phyloP scores from a whole-genome alignment of 2,888 invertebrate species.

The Acanthosepion esculentum region DNA sequence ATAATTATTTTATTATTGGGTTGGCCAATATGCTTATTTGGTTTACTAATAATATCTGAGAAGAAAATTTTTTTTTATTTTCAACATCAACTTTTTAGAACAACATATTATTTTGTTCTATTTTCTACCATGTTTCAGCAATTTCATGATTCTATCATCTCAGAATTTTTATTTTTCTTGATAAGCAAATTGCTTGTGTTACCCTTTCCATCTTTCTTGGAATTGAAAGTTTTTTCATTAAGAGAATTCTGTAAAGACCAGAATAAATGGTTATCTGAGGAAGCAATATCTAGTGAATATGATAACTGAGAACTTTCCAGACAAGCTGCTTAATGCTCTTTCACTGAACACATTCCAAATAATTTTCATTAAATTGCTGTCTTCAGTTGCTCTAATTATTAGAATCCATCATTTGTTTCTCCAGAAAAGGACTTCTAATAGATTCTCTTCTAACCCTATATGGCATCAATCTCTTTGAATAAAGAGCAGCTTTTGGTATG shows the following conservation, averaged over 20 bases:
- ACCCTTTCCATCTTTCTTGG: neutral
- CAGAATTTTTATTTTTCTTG: neutral
- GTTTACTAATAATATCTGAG: neutral
- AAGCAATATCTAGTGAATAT: neutral
- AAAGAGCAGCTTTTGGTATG: neutral
- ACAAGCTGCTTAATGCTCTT: neutral
- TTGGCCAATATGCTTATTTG: neutral
- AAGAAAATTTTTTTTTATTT: neutral
- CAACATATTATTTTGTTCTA: neutral
- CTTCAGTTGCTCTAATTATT: neutral
- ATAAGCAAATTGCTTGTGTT: neutral
- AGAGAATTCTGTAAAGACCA: neutral
- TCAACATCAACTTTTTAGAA: too few species aligned
- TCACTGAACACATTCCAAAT: neutral
- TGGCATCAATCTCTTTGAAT: neutral
- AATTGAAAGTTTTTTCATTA: neutral
- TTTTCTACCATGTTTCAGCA: neutral
- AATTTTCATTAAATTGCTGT: neutral
- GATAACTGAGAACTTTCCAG: neutral
- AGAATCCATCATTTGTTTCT: neutral
- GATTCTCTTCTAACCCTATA: neutral
- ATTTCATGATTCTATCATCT: neutral
- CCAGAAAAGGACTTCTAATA: neutral
- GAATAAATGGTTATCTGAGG: neutral
- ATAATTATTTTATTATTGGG: neutral